Percentiles rank a stretch among this genome's conserved stretches.
These are phyloP conservation scores for Chrysochloris asiatica DNA, from an alignment of 2,113 vertebrate genomes.

Conservation along the genomic window DNA sequence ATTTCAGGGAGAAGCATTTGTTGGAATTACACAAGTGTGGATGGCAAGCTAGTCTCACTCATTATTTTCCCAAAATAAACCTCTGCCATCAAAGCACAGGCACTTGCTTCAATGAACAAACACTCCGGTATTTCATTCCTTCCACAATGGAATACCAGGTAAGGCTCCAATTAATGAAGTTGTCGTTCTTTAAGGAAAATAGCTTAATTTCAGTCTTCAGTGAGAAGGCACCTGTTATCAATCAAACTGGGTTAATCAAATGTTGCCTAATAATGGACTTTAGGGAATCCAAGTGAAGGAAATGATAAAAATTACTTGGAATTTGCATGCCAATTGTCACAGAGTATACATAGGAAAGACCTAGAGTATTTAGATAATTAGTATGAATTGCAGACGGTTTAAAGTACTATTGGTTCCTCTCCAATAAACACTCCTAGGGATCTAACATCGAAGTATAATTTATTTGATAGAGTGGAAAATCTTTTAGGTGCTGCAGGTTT, in stretches of 20 bases:
- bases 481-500: background rate
- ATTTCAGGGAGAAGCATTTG: background rate
- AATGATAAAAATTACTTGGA: conserved; percentile 26
- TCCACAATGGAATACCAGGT: conserved; percentile 7
- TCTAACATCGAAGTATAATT: background rate
- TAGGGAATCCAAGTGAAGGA: background rate
- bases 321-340: background rate
- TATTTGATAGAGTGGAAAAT: background rate
- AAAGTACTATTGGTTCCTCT: background rate
- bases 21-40: background rate
- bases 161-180: conserved; percentile 25
- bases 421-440: background rate
- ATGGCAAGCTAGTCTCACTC: background rate
- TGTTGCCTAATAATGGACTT: background rate
- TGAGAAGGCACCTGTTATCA: background rate
- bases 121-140: no score
- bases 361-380: background rate
- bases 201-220: conserved; percentile 14
- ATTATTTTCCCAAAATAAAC: conserved; percentile 33
- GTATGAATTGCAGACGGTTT: background rate
- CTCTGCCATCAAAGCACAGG: background rate
- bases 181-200: conserved; percentile 57
- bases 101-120: conserved; percentile 6
- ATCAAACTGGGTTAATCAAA: conserved; percentile 50
- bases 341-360: background rate